Conservation (phyloP, 2,797 vertebrate species). For the Falco biarmicus region DNA sequence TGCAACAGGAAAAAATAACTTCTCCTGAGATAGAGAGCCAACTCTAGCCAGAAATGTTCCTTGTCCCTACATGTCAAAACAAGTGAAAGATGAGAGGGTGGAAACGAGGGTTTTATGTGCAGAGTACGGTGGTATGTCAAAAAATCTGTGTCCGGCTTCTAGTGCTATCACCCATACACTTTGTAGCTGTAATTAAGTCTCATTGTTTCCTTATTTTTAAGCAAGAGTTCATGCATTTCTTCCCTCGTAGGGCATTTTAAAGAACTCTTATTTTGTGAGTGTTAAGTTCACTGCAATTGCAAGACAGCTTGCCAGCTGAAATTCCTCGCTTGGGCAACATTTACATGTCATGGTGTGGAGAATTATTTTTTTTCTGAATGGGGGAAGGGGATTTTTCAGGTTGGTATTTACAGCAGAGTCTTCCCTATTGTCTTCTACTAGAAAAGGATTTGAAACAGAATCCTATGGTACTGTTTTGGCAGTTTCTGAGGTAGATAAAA, state of each 20-base stretch:
- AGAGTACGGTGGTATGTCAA: rapidly evolving
- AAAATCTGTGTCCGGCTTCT: neutral
- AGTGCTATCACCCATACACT: neutral
- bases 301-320: neutral
- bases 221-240: neutral
- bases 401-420: neutral
- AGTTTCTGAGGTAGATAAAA: neutral
- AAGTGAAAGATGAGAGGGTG: neutral
- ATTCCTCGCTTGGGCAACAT: neutral
- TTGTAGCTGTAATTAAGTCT: neutral
- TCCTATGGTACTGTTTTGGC: neutral
- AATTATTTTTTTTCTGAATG: neutral
- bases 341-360: neutral
- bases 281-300: neutral
- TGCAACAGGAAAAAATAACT: neutral
- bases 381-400: neutral
- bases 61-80: neutral
- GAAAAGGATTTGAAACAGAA: neutral
- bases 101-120: neutral
- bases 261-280: neutral
- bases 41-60: neutral
- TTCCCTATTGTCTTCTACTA: neutral
- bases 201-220: neutral
- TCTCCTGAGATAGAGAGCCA: neutral
- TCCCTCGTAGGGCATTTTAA: neutral